phyloP scores from a whole-genome alignment of 1,140 invertebrate genomes.

The Neotoxoptera formosana region DNA sequence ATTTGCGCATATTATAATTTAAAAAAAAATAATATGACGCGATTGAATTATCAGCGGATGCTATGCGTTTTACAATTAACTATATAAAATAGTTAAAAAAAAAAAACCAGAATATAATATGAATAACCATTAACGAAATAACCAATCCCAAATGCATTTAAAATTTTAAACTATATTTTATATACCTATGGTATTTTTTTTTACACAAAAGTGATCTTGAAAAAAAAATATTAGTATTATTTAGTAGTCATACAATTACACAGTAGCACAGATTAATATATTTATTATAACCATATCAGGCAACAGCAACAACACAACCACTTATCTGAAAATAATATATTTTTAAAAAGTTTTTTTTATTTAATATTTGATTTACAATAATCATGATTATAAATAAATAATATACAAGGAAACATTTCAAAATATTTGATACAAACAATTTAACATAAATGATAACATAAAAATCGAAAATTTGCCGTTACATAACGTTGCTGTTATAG shows the following conservation, averaged over 20 bases:
- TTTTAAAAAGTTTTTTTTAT: no score
- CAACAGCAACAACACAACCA: no score
- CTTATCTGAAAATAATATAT: no score
- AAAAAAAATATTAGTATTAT: background rate
- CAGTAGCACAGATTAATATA: background rate
- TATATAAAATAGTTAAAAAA: background rate
- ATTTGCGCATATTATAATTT: background rate
- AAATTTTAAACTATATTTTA: background rate
- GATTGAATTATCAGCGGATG: background rate
- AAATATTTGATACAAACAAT: no score
- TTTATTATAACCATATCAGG: background rate
- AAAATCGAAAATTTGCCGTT: no score
- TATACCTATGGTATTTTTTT: background rate
- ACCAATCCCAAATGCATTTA: background rate
- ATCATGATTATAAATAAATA: no score
- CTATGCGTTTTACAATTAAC: no score
- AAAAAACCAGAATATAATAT: no score
- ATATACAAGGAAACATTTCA: no score
- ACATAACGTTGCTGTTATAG: no score
- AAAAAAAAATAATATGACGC: background rate
- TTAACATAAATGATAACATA: no score
- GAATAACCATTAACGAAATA: background rate
- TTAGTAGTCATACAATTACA: background rate
- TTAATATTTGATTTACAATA: no score
- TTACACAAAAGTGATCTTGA: background rate